A percentile compares a stretch with the other conserved stretches of the same genome.
Evolutionary conservation across 2,113 vertebrate genomes (phyloP).

Genomic region (Python bivittatus): DNA sequence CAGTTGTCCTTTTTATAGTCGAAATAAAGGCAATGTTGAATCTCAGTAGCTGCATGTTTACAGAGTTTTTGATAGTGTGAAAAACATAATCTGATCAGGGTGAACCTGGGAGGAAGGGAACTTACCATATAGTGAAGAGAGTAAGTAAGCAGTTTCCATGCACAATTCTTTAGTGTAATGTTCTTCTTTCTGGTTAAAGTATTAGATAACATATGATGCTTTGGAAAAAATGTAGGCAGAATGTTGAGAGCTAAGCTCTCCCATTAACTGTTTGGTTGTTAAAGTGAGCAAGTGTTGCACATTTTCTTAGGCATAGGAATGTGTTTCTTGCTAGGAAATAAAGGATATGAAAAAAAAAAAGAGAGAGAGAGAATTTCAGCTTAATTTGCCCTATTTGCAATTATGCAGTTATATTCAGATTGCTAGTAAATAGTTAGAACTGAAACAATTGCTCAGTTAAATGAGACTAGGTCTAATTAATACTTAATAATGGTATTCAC

Average conservation of each 20-base stretch:
- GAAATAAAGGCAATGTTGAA: background rate
- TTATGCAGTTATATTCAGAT: conserved; percentile 18
- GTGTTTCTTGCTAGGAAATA: background rate
- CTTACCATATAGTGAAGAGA: background rate
- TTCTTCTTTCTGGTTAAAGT: background rate
- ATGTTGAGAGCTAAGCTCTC: background rate
- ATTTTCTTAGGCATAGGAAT: background rate
- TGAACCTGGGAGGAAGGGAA: background rate
- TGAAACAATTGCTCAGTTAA: background rate
- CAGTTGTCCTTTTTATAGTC: background rate
- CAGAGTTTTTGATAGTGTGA: background rate
- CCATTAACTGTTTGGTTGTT: background rate
- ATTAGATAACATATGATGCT: background rate
- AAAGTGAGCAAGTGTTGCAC: background rate
- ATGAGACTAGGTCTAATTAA: conserved; percentile 15
- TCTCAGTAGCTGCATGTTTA: background rate
- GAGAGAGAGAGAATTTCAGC: background rate
- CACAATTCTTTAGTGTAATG: background rate
- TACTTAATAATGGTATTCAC: conserved; percentile 22
- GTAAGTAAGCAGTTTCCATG: background rate
- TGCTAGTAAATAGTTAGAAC: conserved; percentile 18
- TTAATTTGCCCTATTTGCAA: background rate
- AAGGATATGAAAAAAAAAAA: conserved; percentile 2
- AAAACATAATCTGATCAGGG: background rate
- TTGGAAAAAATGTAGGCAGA: background rate